Evolutionary conservation across 2,888 invertebrate species (phyloP), one percentile per base, ranked within the genome.

Genomic region (Melinaea marsaeus): DNA sequence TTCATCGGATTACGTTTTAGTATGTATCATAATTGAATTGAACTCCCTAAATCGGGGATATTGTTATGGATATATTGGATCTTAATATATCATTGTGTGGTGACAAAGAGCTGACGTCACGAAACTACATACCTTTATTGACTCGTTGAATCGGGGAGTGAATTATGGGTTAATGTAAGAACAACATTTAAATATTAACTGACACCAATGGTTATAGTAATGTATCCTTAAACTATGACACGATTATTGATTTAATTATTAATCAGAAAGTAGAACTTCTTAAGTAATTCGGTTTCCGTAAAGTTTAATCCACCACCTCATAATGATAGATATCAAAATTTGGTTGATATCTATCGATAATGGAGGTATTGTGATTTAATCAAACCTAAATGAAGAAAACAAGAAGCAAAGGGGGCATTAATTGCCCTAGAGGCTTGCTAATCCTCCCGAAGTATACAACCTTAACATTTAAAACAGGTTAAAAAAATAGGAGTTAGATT

Each of bases 401-500:
- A 89, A 88, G 87, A 87, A 89, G 90, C 90, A 84, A 80, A 88
- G 85, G 86, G 83, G 85, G 84, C 84, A 70, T 75, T 79, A 74
- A 76, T 71, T 71, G 85, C 85, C 88, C 83, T 75, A 75, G 80
- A 83, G 83, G 80, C 73, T 65, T 73, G 74, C 77, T 71, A 62
- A 69, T 73, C 80, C 81, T 82, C 79, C 74, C 69, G 80, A 86
- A 85, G 79, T 86, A 86, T 88, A 87, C 78, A 85, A 83, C 78
- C 88, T 88, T 90, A 90, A 87, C 81, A 83, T 85, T 85, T 84
- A 88, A 89, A 90, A 90, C 81, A 89, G 90, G 86, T 83, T 90
- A 90, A 90, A 90, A 90, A 90, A 90, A 90, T 89, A 90, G 90
- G 89, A 89, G 83, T 86, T 88, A 88, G 87, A 88, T 79, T 88